A percentile compares a stretch with the other conserved stretches of the same genome.
phyloP scores from a whole-genome alignment of 2,888 invertebrate genomes.

The Euzetes globulus region DNA sequence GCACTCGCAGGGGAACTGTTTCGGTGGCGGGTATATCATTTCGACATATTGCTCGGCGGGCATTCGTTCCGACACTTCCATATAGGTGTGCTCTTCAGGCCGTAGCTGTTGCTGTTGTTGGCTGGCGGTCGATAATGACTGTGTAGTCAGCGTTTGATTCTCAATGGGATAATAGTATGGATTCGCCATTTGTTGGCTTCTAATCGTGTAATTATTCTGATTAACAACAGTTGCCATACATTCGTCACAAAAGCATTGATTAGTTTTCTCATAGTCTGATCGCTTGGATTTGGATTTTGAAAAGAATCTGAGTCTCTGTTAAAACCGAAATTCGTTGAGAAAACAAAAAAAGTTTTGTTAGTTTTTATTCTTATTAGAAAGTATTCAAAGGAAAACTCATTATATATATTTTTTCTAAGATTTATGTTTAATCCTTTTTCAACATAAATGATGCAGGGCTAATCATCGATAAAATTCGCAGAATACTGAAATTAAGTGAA shows the following conservation, averaged over 20 bases:
- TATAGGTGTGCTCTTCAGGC: background rate
- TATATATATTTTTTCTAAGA: no score
- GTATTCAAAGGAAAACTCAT: no score
- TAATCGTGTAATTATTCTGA: background rate
- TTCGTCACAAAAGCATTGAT: background rate
- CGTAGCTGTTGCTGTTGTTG: background rate
- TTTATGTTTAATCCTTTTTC: no score
- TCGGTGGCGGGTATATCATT: background rate
- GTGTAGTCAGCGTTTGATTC: background rate
- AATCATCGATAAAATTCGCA: no score
- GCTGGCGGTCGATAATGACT: background rate
- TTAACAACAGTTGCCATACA: background rate
- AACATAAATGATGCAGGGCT: no score
- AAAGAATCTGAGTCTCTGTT: background rate
- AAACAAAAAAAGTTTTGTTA: no score
- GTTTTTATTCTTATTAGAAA: no score
- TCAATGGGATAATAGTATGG: constrained; percentile 3
- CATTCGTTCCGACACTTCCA: background rate
- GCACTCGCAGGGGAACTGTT: constrained; percentile 22
- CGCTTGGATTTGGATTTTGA: background rate
- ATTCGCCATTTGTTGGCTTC: background rate
- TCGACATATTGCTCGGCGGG: background rate
- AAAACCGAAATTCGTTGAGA: background rate
- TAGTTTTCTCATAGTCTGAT: background rate
- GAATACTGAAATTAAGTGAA: no score